Base-by-base conservation (phyloP, 1,140 invertebrate genomes). In the Frieseomelitta varia region DNA sequence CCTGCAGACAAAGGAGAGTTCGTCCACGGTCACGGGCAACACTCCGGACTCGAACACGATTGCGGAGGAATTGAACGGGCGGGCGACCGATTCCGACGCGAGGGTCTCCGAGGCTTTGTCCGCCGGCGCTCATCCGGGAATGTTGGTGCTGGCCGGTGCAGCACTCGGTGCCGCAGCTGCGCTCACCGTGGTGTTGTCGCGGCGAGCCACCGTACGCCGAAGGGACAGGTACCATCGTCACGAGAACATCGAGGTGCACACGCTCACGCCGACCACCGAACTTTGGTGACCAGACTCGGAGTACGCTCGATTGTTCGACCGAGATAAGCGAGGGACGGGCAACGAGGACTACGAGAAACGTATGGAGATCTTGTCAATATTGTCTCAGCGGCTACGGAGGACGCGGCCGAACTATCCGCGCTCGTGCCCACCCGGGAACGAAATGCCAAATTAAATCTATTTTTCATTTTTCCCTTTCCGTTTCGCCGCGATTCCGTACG, bases 221-320 rank as follows among this genome's bases (percentile, higher is more conserved):
- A 93, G 94, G 68, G 93, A 94, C 72, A 94, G 92, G 81, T 94
- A 94, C 84, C 93, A 94, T 55, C 92, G 92, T 21, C 94, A 95
- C 87, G 96, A 97, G 87, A 96, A 96, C 92, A 96, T 97, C 93
- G 96, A 97, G 91, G 96, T 97, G 90, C 96, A 96, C 82, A 96
- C 96, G 92, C 95, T 97, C 86, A 96, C 96, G 15, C 96, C 95
- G 15, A 94, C 96, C 19, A 95, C 96, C 6, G 96, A 97, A 88
- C 95, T 97, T 34, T 97, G 97, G 96, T 97, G 96, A 97, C 96
- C 96, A 69, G 86, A 90, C 56, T 88, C 89, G 55, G 89, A 90
- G 21, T 58, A 87, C 71, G 73, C 63, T 24, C 71, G 83, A 69
- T 68, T 90, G 39, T 90, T 90, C 83, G 86, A 90, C 72, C 58